These are phyloP conservation scores for Pontoporia blainvillei DNA, from an alignment of 2,113 vertebrate species.

Conservation along the genomic window DNA sequence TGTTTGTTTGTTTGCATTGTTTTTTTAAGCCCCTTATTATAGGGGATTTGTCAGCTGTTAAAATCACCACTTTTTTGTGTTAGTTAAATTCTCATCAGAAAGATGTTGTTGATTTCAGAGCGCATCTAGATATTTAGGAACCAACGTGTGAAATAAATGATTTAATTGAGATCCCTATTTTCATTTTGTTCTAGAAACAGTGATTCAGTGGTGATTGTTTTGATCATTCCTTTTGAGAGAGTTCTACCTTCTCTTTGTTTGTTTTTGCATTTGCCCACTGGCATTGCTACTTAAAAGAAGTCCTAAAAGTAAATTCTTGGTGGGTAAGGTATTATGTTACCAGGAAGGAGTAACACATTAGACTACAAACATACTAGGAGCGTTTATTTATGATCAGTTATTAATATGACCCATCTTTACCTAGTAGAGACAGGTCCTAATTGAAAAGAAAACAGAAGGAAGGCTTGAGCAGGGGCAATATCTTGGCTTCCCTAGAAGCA, in stretches of 20 bases:
- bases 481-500: neutral
- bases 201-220: neutral
- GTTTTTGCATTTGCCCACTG: neutral
- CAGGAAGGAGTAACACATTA: conserved; percentile 33
- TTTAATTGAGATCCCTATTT: conserved; percentile 19
- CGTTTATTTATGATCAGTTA: conserved; percentile 30
- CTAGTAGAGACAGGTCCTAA: neutral
- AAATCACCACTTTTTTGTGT: conserved; percentile 21
- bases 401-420: neutral
- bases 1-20: conserved; percentile 35
- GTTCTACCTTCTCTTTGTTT: neutral
- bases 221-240: neutral
- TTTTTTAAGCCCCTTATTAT: conserved; percentile 16
- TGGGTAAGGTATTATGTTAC: neutral
- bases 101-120: neutral
- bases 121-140: neutral
- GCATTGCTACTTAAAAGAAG: neutral
- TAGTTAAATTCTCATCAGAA: conserved; percentile 44
- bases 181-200: conserved; percentile 4
- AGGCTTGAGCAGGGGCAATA: neutral
- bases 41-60: conserved; percentile 55
- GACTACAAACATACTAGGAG: conserved; percentile 3
- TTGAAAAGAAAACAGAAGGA: neutral
- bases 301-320: conserved; percentile 9
- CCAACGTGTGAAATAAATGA: neutral